Conservation (phyloP, 2,113 vertebrate genomes). For the Greenwoodochromis staneri region DNA sequence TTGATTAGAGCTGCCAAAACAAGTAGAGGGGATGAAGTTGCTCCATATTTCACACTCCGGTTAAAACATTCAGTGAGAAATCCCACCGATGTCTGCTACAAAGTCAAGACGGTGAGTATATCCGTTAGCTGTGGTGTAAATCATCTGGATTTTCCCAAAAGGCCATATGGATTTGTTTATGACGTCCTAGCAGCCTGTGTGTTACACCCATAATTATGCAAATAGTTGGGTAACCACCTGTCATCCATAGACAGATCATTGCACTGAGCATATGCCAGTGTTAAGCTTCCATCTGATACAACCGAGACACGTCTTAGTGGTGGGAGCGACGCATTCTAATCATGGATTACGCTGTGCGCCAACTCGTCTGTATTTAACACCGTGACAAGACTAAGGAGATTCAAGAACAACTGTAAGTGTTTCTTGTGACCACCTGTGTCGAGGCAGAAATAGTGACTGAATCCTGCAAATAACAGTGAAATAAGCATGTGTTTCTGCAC, state of each 20-base stretch:
- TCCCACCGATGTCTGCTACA: neutral
- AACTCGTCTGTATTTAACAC: slow-evolving; percentile 14
- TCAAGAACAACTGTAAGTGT: neutral
- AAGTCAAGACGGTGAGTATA: neutral
- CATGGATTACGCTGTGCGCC: slow-evolving; percentile 13
- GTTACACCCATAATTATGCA: slow-evolving; percentile 59
- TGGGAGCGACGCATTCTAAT: slow-evolving; percentile 34
- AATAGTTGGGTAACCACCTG: slow-evolving; percentile 63
- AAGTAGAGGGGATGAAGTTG: neutral
- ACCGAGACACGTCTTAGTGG: slow-evolving; percentile 29
- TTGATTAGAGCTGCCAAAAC: neutral
- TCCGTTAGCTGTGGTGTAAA: slow-evolving; percentile 7
- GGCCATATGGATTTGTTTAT: slow-evolving; percentile 60
- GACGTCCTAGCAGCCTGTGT: slow-evolving; percentile 16
- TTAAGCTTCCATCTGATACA: slow-evolving; percentile 54
- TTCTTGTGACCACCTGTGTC: neutral
- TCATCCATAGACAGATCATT: slow-evolving; percentile 40
- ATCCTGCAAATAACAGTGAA: neutral
- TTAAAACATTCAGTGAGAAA: slow-evolving; percentile 4
- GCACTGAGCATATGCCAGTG: slow-evolving; percentile 52
- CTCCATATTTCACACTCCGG: neutral
- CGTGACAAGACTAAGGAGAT: slow-evolving; percentile 12
- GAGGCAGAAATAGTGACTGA: neutral
- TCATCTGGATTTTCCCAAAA: slow-evolving; percentile 40
- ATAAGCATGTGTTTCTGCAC: neutral